Conservation (phyloP, 2,888 invertebrate genomes). For the Pyrocoelia pectoralis region DNA sequence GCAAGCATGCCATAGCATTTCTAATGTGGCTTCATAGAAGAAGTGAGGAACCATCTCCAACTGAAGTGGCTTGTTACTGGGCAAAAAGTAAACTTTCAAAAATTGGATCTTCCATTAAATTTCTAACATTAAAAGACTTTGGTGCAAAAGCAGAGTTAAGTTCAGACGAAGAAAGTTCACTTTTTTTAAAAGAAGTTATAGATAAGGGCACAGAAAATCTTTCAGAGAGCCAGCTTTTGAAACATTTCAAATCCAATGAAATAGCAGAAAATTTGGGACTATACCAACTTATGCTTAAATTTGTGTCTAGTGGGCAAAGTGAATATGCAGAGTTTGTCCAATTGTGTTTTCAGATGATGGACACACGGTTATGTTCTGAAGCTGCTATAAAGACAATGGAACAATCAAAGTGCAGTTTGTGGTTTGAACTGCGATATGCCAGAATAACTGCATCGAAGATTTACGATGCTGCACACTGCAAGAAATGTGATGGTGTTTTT, state of each 20-base stretch:
- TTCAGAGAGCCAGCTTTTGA: no score
- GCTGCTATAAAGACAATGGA: not conserved
- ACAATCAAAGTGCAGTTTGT: constrained; percentile 23
- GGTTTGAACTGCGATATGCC: constrained; percentile 39
- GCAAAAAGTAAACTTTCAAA: not conserved
- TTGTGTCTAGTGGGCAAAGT: no score
- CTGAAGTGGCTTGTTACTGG: constrained; percentile 10
- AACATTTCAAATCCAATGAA: no score
- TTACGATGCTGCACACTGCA: constrained; percentile 38
- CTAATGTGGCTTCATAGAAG: constrained; percentile 11
- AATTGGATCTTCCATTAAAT: not conserved
- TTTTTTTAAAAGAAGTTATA: not conserved
- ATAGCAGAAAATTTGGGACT: no score
- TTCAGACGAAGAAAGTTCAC: not conserved
- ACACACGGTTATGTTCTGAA: not conserved
- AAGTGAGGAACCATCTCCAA: constrained; percentile 9
- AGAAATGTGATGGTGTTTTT: constrained; percentile 15
- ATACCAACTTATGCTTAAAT: no score
- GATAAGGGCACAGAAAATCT: not conserved
- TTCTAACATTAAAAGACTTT: not conserved
- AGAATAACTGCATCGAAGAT: constrained; percentile 42
- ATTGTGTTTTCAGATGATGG: not conserved
- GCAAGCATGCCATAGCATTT: constrained; percentile 16
- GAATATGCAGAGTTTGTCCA: no score
- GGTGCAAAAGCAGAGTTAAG: not conserved